Evolutionary conservation across 2,113 vertebrate genomes (phyloP), one percentile per base, ranked within the genome.

Genomic region (Okapia johnstoni): DNA sequence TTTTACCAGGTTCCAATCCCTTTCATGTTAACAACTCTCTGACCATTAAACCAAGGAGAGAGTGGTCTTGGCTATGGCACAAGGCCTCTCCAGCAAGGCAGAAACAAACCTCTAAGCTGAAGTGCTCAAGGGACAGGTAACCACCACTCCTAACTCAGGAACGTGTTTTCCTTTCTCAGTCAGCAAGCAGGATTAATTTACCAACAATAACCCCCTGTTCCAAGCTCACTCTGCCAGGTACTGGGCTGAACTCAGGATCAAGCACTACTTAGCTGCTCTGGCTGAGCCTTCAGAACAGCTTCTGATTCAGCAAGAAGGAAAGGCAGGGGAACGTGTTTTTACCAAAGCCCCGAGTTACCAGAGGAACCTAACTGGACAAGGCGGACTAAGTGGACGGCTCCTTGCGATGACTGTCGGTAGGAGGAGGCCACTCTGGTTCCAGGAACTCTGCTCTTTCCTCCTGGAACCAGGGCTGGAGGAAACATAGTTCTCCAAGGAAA

Each of bases 221-320:
- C 4, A 0, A 26, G 50, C 12, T 61, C 60, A 85, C 52, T 48
- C 61, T n/a, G 25, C 79, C 70, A 63, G 86, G n/a, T 26, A 52
- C 55, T 19, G 58, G 17, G 30, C 66, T 96, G 48, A 90, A 13
- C 85, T 85, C 93, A 54, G 81, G 50, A 66, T 52, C 73, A 52
- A 28, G 58, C 14, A 5, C 58, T 77, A 93, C 80, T 96, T 63
- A 36, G n/a, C 40, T n/a, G 9, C 25, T 50, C 52, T 58, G 79
- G 88, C 66, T 12, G 5, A 88, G 63, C n/a, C 90, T 93, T 88
- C n/a, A 23, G 76, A 91, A 54, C 28, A 66, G 61, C 80, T 57
- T 96, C 79, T 94, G 96, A 97, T n/a, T 96, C 91, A 85, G 70
- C 50, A 40, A 50, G 66, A 52, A 9, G 79, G 28, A 96, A 83